These are phyloP conservation scores for Genyomyrus donnyi DNA, from an alignment of 2,113 vertebrate species.

Conservation along the genomic window DNA sequence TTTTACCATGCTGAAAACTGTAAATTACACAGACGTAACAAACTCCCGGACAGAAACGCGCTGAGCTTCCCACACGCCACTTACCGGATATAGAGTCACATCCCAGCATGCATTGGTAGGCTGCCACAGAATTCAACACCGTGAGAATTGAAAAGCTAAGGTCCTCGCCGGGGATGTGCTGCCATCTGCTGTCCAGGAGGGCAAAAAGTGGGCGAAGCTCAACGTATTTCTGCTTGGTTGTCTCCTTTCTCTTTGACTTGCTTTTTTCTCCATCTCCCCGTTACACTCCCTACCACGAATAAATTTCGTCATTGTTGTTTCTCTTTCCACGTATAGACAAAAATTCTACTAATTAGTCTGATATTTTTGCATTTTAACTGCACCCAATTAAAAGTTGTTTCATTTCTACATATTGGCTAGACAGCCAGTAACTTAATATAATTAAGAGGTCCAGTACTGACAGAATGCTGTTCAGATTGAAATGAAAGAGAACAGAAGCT, in stretches of 20 bases:
- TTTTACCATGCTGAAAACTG: slow-evolving; percentile 70
- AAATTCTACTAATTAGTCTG: not conserved
- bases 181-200: not conserved
- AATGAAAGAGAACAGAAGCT: not conserved
- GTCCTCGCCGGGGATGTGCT: not conserved
- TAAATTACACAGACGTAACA: not conserved
- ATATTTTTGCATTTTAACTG: too few species aligned
- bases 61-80: not conserved
- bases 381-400: too few species aligned
- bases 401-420: too few species aligned
- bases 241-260: not conserved
- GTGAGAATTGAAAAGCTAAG: not conserved
- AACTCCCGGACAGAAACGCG: not conserved
- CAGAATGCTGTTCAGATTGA: not conserved
- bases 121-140: not conserved
- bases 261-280: not conserved
- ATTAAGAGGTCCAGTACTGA: too few species aligned
- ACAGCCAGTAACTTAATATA: too few species aligned
- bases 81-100: slow-evolving; percentile 17
- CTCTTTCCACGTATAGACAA: not conserved
- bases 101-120: slow-evolving; percentile 8
- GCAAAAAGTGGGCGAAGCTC: not conserved
- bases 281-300: not conserved
- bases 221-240: not conserved
- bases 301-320: not conserved